Conservation (phyloP, 1,140 invertebrate species). For the Ruditapes philippinarum region DNA sequence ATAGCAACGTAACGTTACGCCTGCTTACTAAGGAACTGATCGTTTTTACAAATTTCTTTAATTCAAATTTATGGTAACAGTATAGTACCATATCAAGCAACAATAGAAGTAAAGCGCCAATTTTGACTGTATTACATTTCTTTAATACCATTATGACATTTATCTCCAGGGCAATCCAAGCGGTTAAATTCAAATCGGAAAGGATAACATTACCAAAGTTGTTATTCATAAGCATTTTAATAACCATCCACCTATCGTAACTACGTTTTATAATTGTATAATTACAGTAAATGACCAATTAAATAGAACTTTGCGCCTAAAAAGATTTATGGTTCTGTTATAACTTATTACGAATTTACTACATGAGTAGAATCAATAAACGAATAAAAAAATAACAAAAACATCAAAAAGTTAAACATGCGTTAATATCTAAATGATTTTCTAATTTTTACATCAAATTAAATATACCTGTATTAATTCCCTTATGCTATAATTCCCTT, state of each 20-base stretch:
- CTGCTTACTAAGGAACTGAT: no score
- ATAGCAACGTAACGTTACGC: no score
- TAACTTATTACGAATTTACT: no score
- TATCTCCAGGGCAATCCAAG: background rate
- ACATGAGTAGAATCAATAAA: no score
- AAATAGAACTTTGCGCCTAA: background rate
- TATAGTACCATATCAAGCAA: background rate
- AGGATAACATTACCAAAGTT: slow-evolving; percentile 29
- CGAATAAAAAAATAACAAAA: no score
- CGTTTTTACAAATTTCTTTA: no score
- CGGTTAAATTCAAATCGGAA: slow-evolving; percentile 11
- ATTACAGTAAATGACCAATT: background rate
- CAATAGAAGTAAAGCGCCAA: background rate
- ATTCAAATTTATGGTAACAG: background rate
- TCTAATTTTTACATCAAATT: no score
- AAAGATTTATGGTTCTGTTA: no score
- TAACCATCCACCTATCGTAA: background rate
- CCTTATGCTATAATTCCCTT: no score
- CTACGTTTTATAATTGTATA: background rate
- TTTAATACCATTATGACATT: slow-evolving; percentile 9
- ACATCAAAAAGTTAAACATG: no score
- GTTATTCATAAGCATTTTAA: slow-evolving; percentile 11
- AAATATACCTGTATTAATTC: no score
- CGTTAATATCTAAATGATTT: no score
- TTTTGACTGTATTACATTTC: slow-evolving; percentile 19